Evolutionary conservation across 2,888 invertebrate species (phyloP), one percentile per base, ranked within the genome.

Genomic region (Drosophila incognita): DNA sequence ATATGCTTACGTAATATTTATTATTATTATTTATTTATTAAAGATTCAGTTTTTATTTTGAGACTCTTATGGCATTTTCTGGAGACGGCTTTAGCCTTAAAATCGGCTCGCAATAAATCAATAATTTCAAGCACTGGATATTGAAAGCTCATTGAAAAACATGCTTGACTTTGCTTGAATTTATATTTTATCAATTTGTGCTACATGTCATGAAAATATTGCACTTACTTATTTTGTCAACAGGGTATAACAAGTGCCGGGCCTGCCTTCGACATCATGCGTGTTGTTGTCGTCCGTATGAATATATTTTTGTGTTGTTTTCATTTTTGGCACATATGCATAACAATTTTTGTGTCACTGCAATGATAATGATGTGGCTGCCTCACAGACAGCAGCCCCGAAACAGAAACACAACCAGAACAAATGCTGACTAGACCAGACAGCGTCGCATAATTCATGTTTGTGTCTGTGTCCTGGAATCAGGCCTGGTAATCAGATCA

Each of bases 321-420:
- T 59, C 71, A 65, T 58, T 69, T 71, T 69, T 66, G 65, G 42
- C 79, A 36, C 69, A 69, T 74, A 75, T 76, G 65, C 65, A 76
- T 62, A 68, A 66, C 72, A 58, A 75, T 52, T 75, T 75, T 64
- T 80, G 76, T 69, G 71, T 77, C 75, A 82, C 46, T 73, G 54
- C 76, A 73, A 76, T 84, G 73, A 76, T 79, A 87, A 89, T 89
- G 76, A 87, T 79, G 88, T 88, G 36, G 8, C 54, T n/a, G 83
- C 60, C 62, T 58, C 68, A 79, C 71, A 82, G 56, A 18, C 48
- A 59, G 62, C 15, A 29, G 13, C 33, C 11, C 38, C 38, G n/a
- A 24, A 24, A n/a, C 49, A 61, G 5, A 35, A 31, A 11, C 65
- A 62, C 10, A 21, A 40, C 27, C 35, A n/a, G 27, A 24, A 24